Conservation (phyloP, 2,113 vertebrate species). For the Coryphaenoides rupestris region DNA sequence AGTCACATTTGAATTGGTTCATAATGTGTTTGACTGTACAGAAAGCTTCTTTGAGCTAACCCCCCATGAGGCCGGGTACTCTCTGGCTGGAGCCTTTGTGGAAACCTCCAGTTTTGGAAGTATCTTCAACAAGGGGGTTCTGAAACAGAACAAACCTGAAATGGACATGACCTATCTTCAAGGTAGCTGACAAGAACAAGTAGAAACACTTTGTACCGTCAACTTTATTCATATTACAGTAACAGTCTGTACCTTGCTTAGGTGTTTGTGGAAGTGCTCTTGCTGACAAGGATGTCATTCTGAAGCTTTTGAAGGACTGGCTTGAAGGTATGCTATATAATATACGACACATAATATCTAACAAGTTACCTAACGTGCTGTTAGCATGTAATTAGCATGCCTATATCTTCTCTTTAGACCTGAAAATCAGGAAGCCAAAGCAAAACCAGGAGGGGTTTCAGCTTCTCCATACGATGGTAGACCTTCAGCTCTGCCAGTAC, state of each 20-base stretch:
- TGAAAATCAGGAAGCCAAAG: not conserved
- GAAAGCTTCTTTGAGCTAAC: constrained; percentile 8
- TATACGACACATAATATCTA: not conserved
- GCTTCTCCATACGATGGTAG: not conserved
- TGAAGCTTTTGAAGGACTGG: not conserved
- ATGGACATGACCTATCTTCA: constrained; percentile 6
- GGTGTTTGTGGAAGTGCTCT: constrained; percentile 2
- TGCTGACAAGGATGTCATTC: not conserved
- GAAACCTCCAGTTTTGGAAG: not conserved
- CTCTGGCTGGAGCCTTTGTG: not conserved
- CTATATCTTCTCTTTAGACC: not conserved
- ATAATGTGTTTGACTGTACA: not conserved
- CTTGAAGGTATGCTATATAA: not conserved
- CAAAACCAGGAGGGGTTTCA: not conserved
- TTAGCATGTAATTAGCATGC: not conserved
- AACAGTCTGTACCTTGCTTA: not conserved
- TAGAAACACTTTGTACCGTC: not conserved
- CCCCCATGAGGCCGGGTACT: not conserved
- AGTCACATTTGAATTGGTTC: not conserved
- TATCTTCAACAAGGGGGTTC: not conserved
- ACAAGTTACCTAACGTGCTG: not conserved
- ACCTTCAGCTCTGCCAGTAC: too few relatives aligned
- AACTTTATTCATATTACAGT: not conserved
- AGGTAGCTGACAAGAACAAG: not conserved
- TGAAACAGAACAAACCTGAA: not conserved